These are phyloP conservation scores for Bos indicus DNA, from an alignment of 2,113 vertebrate species.

Conservation along the genomic window DNA sequence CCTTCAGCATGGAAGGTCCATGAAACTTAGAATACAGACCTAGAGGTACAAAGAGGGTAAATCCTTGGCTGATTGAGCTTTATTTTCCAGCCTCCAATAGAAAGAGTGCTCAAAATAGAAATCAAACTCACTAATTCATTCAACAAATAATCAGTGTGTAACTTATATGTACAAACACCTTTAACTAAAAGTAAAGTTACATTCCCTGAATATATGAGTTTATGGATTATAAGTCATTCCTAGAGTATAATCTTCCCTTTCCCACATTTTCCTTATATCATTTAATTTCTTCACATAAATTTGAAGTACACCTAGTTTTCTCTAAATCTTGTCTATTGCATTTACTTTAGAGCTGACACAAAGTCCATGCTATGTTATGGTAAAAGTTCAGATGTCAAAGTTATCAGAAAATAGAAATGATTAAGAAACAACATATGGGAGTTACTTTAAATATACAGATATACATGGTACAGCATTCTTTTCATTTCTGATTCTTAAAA, in stretches of 20 bases:
- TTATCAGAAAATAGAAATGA: constrained; percentile 24
- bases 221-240: neutral
- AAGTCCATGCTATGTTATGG: neutral
- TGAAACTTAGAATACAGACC: neutral
- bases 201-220: neutral
- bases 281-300: constrained; percentile 18
- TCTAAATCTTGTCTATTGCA: neutral
- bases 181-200: constrained; percentile 18
- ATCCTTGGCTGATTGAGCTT: neutral
- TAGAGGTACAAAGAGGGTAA: neutral
- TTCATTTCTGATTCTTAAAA: constrained; percentile 37
- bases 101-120: neutral
- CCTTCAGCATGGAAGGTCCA: neutral
- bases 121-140: neutral
- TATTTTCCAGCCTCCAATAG: neutral
- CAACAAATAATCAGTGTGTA: neutral
- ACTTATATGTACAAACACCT: neutral
- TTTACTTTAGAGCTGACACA: neutral
- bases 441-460: constrained; percentile 19
- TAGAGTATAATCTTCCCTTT: neutral
- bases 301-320: neutral
- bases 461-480: neutral
- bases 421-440: constrained; percentile 20
- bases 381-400: constrained; percentile 17
- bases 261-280: neutral